Evolutionary conservation across 2,113 vertebrate species (phyloP), one percentile per base, ranked within the genome.

Genomic region (Cynopterus brachyotis): DNA sequence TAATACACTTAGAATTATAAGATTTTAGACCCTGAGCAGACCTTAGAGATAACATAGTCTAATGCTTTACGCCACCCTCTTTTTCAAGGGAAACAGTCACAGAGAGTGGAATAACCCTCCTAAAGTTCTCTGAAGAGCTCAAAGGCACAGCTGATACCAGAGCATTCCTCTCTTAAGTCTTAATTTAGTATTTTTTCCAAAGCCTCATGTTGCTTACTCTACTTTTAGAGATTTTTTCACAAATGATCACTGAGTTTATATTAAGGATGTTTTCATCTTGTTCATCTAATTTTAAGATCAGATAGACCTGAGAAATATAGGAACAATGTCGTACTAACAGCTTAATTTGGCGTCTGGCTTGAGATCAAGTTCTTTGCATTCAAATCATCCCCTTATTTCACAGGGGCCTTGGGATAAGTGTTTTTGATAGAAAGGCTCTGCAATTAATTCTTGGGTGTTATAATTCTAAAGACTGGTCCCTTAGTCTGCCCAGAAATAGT

Each of bases 271-370:
- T 94, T 83, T 95, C 60, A 73, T 84, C 64, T 69, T 82, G 40
- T 57, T 82, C 24, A n/a, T 7, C 84, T 92, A 67, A 87, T 87
- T 62, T 91, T 62, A 88, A 91, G 64, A 84, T 64, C 42, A 87
- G 72, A 40, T 26, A 45, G 70, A 95, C 30, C 35, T 60, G 37
- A 20, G 5, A 62, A 85, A 42, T 62, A 59, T 1, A 76, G 3
- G 32, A 66, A 26, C 30, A 30, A 37, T 0, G 20, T 81, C 12
- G 10, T 67, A 17, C 28, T 85, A 35, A 67, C 69, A 32, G 53
- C 32, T 93, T n/a, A 45, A n/a, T 75, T 69, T 81, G 9, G 37
- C 13, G 15, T 81, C 64, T 85, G 22, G 26, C 30, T 82, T 67
- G 62, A 73, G 57, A 76, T 47, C 9, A 57, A 73, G 24, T 17